Base-by-base conservation (phyloP, 2,888 invertebrate genomes). In the Clepsis dumicolana region DNA sequence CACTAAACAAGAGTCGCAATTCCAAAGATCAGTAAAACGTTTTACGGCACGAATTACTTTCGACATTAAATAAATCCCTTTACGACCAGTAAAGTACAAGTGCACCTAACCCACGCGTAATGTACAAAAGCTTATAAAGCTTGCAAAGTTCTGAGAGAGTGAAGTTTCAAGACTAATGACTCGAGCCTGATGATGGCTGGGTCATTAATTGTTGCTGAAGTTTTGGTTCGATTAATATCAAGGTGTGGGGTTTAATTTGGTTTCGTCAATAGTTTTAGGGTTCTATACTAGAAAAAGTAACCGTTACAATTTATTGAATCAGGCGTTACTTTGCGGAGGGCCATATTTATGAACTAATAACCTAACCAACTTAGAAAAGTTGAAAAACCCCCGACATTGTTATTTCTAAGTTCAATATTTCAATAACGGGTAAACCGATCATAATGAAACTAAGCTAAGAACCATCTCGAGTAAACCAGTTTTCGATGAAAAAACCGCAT, bases 21-120 rank as follows among this genome's bases (percentile, higher is more conserved):
- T 59, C 25, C 21, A 18, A 38, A 59, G 59, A 35, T 35, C 38
- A 38, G 38, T 59, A 52, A 65, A 64, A 57, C 27, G 16, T 12
- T 59, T n/a, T 52, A 65, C 65, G 59, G 29, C 29, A 48, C 25
- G 29, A 56, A 60, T 65, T 38, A 27, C 41, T 21, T 8, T 7
- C 18, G 50, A 48, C 52, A 29, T 60, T 59, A 57, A 21, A 65
- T 59, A 57, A 21, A 65, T 65, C 48, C 21, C 59, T 41, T 65
- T 41, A 60, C 5, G 4, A 38, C 18, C 18, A 59, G 41, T 65
- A 65, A 65, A 65, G 14, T 29, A 32, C 38, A 18, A 18, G 41
- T 44, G 41, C 41, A 59, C 41, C 41, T 65, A 27, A 59, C 50
- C 25, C 21, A 1, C 41, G 16, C 8, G 16, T 12, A 60, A 21